phyloP scores from a whole-genome alignment of 2,888 invertebrate species.

The Cyclophora albipunctata region DNA sequence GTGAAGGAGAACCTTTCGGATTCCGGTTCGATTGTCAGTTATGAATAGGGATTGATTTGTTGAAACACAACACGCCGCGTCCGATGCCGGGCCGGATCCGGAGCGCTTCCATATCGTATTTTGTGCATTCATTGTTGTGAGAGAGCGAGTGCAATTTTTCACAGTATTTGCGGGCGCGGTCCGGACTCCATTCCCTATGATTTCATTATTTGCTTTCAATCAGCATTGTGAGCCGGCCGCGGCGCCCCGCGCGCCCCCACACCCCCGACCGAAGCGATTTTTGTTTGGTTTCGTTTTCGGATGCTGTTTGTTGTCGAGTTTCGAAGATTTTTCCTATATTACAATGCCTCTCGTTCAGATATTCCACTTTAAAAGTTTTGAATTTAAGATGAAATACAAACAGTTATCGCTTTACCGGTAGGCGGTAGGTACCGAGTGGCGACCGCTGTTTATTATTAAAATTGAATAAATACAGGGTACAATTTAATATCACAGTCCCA shows the following conservation, averaged over 20 bases:
- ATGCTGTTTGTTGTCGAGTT: conserved; percentile 65
- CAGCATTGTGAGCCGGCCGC: conserved; percentile 64
- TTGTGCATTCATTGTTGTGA: conserved; percentile 46
- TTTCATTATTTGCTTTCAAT: conserved; percentile 76
- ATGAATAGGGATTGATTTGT: background rate
- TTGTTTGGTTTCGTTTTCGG: conserved; percentile 72
- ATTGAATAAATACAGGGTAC: too few relatives aligned
- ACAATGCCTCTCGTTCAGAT: conserved; percentile 12
- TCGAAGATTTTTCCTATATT: conserved; percentile 47
- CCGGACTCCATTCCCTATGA: conserved; percentile 59
- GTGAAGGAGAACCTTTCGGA: background rate
- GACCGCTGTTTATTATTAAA: background rate
- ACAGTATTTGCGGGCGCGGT: conserved; percentile 58
- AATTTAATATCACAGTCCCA: too few relatives aligned
- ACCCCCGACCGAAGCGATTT: conserved; percentile 50
- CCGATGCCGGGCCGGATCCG: conserved; percentile 2
- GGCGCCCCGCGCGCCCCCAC: conserved; percentile 30
- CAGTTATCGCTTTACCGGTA: conserved; percentile 1
- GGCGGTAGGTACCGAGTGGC: too few relatives aligned
- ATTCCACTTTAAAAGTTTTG: conserved; percentile 13
- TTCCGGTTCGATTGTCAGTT: background rate
- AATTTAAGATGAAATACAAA: conserved; percentile 13
- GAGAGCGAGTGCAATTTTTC: conserved; percentile 58
- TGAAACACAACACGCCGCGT: conserved; percentile 10
- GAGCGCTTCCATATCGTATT: conserved; percentile 26